Evolutionary conservation across 2,888 invertebrate species (phyloP).

Genomic region (Parnassius mnemosyne): DNA sequence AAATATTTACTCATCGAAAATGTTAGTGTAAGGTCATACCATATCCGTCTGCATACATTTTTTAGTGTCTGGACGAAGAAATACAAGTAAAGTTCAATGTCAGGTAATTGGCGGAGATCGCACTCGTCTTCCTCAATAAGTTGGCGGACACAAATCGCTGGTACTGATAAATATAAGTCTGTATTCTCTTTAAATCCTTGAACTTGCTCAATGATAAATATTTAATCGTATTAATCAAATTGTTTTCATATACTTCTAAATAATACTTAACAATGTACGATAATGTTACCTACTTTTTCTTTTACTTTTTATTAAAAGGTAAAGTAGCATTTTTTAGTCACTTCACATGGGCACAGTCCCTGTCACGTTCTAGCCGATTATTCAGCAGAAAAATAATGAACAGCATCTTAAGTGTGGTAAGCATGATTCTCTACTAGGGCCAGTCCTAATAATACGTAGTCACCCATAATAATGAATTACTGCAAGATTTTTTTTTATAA

Average conservation of each 20-base stretch:
- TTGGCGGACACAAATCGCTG: slow-evolving; percentile 2
- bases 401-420: too few species aligned
- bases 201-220: neutral
- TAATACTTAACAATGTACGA: too few species aligned
- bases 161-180: neutral
- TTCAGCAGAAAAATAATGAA: too few species aligned
- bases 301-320: too few species aligned
- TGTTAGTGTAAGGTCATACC: slow-evolving; percentile 8
- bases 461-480: too few species aligned
- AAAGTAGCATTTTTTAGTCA: too few species aligned
- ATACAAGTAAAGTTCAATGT: slow-evolving; percentile 23
- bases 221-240: slow-evolving; percentile 9
- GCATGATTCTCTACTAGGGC: too few species aligned
- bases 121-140: slow-evolving; percentile 8
- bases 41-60: slow-evolving; percentile 1
- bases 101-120: slow-evolving; percentile 10
- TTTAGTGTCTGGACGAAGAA: slow-evolving; percentile 12
- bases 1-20: slow-evolving; percentile 9
- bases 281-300: too few species aligned
- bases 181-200: neutral
- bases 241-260: neutral
- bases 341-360: too few species aligned
- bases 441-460: too few species aligned
- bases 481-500: too few species aligned
- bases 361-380: too few species aligned